These are phyloP conservation scores for Euthynnus affinis DNA, from an alignment of 2,797 vertebrate genomes.

Conservation along the genomic window DNA sequence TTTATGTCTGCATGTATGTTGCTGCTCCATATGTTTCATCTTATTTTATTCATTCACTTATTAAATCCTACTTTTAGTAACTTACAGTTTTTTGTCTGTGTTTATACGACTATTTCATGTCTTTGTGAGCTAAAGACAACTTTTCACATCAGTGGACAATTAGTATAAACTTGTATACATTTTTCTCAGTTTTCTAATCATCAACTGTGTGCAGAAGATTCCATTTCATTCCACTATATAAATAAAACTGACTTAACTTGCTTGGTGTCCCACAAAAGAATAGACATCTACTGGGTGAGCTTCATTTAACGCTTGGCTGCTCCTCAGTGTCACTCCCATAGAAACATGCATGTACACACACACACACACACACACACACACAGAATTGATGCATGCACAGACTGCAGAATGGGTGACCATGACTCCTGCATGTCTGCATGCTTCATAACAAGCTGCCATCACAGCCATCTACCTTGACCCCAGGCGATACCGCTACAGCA, in stretches of 20 bases:
- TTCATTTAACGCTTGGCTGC: constrained; percentile 58
- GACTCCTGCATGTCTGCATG: constrained; percentile 51
- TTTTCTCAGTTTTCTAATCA: not conserved
- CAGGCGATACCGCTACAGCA: constrained; percentile 11
- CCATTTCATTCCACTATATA: too few relatives aligned
- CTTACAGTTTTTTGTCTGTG: too few relatives aligned
- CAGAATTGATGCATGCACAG: constrained; percentile 41
- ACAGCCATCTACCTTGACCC: constrained; percentile 72
- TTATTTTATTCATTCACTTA: too few relatives aligned
- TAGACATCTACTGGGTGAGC: constrained; percentile 39
- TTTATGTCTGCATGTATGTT: too few relatives aligned
- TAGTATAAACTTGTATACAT: not conserved
- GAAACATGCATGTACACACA: constrained; percentile 21
- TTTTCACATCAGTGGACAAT: too few relatives aligned
- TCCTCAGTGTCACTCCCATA: constrained; percentile 31
- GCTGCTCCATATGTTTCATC: too few relatives aligned
- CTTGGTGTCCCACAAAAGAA: constrained; percentile 13
- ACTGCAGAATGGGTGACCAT: constrained; percentile 47
- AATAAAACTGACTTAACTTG: constrained; percentile 26
- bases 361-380: constrained; percentile 16
- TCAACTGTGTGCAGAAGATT: too few relatives aligned
- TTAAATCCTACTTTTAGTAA: too few relatives aligned
- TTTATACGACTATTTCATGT: not conserved
- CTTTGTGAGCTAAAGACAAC: not conserved
- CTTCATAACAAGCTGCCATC: constrained; percentile 60